Percentiles rank a stretch among this genome's conserved stretches.
phyloP scores from a whole-genome alignment of 2,888 invertebrate species.

The Arge pagana region DNA sequence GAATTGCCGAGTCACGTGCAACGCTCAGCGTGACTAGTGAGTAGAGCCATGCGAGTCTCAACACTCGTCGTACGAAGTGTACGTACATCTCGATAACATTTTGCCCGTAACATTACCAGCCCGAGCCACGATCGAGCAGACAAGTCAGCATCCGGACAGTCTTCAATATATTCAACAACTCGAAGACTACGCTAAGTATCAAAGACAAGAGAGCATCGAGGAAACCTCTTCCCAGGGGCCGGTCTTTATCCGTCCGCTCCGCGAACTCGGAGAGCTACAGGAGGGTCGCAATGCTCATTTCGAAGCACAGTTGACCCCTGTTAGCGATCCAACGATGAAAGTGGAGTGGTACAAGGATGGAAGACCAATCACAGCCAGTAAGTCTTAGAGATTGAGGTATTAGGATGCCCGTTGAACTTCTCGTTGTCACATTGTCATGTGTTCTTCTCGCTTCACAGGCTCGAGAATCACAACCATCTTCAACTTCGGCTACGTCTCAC shows the following conservation, averaged over 20 bases:
- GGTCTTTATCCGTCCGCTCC: constrained; percentile 85
- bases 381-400: constrained; percentile 34
- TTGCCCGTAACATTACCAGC: constrained; percentile 52
- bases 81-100: neutral
- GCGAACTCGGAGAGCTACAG: constrained; percentile 83
- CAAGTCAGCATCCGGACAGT: constrained; percentile 89
- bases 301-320: constrained; percentile 89
- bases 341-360: constrained; percentile 97
- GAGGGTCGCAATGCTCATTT: constrained; percentile 93
- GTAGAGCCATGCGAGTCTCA: constrained; percentile 27
- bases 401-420: neutral
- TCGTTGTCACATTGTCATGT: neutral
- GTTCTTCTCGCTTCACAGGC: constrained; percentile 47
- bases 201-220: constrained; percentile 82
- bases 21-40: constrained; percentile 73
- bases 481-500: constrained; percentile 98
- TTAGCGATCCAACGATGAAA: constrained; percentile 91
- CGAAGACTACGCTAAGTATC: constrained; percentile 88
- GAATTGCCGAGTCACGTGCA: constrained; percentile 85
- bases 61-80: neutral
- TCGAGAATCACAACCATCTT: constrained; percentile 96
- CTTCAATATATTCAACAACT: constrained; percentile 88
- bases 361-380: constrained; percentile 90
- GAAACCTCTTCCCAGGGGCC: constrained; percentile 81
- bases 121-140: constrained; percentile 82